phyloP scores from a whole-genome alignment of 2,888 invertebrate species.

The Drosophila ustulata region DNA sequence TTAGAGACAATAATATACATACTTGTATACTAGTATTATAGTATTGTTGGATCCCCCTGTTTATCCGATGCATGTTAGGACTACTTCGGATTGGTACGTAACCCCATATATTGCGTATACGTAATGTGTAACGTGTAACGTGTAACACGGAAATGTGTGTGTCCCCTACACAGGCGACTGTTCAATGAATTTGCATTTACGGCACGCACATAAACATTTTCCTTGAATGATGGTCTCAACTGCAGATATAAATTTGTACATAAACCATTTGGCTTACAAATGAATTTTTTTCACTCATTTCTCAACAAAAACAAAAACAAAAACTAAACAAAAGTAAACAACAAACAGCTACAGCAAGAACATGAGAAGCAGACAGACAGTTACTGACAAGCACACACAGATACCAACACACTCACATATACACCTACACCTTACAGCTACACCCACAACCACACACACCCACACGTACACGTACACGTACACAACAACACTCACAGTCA shows the following conservation, averaged over 20 bases:
- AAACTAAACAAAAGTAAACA: constrained; percentile 32
- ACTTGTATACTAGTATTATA: background rate
- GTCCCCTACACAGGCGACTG: constrained; percentile 75
- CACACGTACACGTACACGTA: constrained; percentile 11
- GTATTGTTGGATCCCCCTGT: constrained; percentile 11
- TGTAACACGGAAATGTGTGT: constrained; percentile 60
- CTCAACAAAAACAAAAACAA: constrained; percentile 51
- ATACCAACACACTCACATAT: constrained; percentile 11
- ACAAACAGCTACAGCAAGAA: constrained; percentile 52
- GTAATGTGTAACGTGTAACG: constrained; percentile 27
- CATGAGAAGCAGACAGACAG: constrained; percentile 57
- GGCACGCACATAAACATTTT: constrained; percentile 81
- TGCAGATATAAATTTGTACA: constrained; percentile 78
- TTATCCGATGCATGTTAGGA: constrained; percentile 37
- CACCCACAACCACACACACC: constrained; percentile 10
- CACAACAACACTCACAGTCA: constrained; percentile 41
- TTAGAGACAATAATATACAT: constrained; percentile 2
- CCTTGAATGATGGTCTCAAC: constrained; percentile 84
- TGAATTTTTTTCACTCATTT: constrained; percentile 76
- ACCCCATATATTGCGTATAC: constrained; percentile 14
- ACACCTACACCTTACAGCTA: constrained; percentile 10
- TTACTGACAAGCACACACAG: constrained; percentile 48
- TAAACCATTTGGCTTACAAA: constrained; percentile 80
- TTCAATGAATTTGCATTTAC: constrained; percentile 83
- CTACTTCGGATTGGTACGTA: constrained; percentile 19